Percentiles rank a stretch among this genome's conserved stretches.
Conservation (phyloP, 2,113 vertebrate genomes). For the Pomatostomus ruficeps region DNA sequence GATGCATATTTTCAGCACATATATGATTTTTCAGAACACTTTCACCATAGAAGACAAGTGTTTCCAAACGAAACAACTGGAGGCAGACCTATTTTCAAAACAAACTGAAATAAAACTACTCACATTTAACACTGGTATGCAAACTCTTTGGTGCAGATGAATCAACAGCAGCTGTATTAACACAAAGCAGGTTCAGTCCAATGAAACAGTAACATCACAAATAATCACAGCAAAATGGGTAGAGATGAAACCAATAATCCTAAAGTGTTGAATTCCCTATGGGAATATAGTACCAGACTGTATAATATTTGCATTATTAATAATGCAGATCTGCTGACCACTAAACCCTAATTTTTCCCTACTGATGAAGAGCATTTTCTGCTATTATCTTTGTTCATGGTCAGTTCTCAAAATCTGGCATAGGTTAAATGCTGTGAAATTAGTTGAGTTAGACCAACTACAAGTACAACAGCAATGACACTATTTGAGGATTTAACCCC, state of each 20-base stretch:
- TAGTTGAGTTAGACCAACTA: not conserved
- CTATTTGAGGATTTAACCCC: not conserved
- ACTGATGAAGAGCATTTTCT: not conserved
- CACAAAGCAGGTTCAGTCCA: slow-evolving; percentile 27
- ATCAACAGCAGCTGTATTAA: slow-evolving; percentile 68
- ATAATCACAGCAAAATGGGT: not conserved
- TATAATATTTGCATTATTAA: not conserved
- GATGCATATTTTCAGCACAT: not conserved
- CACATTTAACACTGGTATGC: slow-evolving; percentile 61
- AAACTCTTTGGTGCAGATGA: slow-evolving; percentile 56
- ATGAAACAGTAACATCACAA: not conserved
- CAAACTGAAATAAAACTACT: slow-evolving; percentile 43
- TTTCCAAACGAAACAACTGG: slow-evolving; percentile 62
- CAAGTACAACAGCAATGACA: not conserved
- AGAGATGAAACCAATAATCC: not conserved
- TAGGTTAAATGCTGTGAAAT: not conserved
- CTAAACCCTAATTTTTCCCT: not conserved
- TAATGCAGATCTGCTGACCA: not conserved
- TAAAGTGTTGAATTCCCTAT: not conserved
- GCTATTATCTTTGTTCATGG: not conserved
- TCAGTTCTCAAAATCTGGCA: not conserved
- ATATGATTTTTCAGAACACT: not conserved
- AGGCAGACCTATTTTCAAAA: slow-evolving; percentile 27
- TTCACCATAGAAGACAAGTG: slow-evolving; percentile 6
- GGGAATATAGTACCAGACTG: not conserved